phyloP scores from a whole-genome alignment of 1,140 invertebrate genomes.

The Magallana gigas region DNA sequence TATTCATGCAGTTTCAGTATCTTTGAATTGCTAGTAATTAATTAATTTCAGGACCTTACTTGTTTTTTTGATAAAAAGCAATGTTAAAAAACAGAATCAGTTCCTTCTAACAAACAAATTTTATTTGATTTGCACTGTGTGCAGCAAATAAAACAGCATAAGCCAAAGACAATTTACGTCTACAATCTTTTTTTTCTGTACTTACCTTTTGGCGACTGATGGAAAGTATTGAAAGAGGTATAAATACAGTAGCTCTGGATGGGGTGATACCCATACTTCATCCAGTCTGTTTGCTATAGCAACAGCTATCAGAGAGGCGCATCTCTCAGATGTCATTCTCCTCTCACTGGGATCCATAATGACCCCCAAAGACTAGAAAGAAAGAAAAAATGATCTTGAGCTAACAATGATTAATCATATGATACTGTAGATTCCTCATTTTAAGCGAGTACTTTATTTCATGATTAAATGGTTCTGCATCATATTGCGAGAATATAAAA shows the following conservation, averaged over 20 bases:
- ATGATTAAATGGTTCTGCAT: too few species aligned
- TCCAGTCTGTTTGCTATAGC: constrained; percentile 87
- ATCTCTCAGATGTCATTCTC: constrained; percentile 86
- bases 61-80: not conserved
- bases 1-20: not conserved
- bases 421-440: too few species aligned
- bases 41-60: too few species aligned
- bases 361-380: constrained; percentile 61
- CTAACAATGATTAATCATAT: too few species aligned
- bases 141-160: too few species aligned
- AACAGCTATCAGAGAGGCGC: constrained; percentile 86
- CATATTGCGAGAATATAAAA: too few species aligned
- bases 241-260: constrained; percentile 83
- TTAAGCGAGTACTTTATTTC: too few species aligned
- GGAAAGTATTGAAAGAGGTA: constrained; percentile 63
- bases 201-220: constrained; percentile 56
- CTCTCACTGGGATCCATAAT: constrained; percentile 56
- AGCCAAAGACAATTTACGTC: too few species aligned
- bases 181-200: not conserved
- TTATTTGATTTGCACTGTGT: not conserved
- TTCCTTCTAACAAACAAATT: not conserved
- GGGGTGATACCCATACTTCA: constrained; percentile 87
- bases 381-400: not conserved
- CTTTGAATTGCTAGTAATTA: too few species aligned
- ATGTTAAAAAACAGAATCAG: not conserved